These are phyloP conservation scores for Drosophila testacea DNA, from an alignment of 2,888 invertebrate species.

Conservation along the genomic window DNA sequence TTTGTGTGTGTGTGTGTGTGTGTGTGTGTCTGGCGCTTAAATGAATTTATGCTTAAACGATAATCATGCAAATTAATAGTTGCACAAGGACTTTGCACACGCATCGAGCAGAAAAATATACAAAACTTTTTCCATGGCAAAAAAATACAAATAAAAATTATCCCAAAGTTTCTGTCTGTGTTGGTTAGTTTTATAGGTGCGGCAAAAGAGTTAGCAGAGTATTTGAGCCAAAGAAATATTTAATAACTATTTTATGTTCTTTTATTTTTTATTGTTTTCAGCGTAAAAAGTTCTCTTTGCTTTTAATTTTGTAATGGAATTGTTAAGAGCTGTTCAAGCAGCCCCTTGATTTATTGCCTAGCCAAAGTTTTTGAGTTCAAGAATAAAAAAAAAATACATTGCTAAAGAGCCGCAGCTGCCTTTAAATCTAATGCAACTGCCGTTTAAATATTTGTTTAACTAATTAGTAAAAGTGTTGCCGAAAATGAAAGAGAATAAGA, in stretches of 20 bases:
- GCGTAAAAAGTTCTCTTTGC: conserved; percentile 54
- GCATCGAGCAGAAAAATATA: conserved; percentile 34
- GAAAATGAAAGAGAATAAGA: conserved; percentile 30
- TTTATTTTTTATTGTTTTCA: not conserved
- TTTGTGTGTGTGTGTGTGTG: conserved; percentile 1
- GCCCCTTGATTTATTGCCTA: conserved; percentile 61
- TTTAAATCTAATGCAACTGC: conserved; percentile 60
- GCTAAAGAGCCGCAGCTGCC: conserved; percentile 44
- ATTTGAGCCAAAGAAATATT: conserved; percentile 73
- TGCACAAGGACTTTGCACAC: conserved; percentile 48
- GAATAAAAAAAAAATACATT: conserved; percentile 14
- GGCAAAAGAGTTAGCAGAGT: conserved; percentile 59
- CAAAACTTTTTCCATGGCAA: conserved; percentile 39
- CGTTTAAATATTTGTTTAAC: conserved; percentile 67
- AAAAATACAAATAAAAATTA: conserved; percentile 17
- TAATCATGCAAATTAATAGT: conserved; percentile 83
- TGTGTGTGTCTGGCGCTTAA: conserved; percentile 51
- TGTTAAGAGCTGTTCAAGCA: conserved; percentile 51
- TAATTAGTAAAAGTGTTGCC: conserved; percentile 77
- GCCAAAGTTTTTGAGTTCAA: conserved; percentile 46
- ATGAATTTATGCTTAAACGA: conserved; percentile 79
- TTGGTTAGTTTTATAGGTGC: conserved; percentile 57
- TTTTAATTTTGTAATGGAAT: conserved; percentile 79
- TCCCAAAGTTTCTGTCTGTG: conserved; percentile 49
- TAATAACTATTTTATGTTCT: conserved; percentile 64